Base-by-base conservation (phyloP, 2,113 vertebrate species). In the Acinonyx jubatus region DNA sequence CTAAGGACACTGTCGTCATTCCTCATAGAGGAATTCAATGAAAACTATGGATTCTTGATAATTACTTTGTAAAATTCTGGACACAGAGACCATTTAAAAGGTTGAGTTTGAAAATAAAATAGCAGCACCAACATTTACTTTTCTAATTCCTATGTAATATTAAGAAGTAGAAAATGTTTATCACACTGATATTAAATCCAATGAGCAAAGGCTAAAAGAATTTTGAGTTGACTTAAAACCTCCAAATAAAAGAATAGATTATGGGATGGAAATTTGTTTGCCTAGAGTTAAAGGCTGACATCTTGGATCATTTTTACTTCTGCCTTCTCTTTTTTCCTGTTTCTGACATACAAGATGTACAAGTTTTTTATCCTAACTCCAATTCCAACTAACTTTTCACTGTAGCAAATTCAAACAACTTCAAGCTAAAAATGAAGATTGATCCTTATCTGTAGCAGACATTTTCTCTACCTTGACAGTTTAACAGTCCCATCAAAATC, bases 21-120 rank as follows among this genome's bases (percentile, higher is more conserved):
- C 41, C 91, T 57, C 48, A 57, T 10, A 27, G 52, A n/a, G 50
- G 33, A 83, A 85, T 57, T 81, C 33, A 82, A 4, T 68, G 66
- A 71, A 93, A 95, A 86, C 5, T 71, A 29, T 12, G 4, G 71
- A 78, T 82, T 94, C 66, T 41, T 71, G 21, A 71, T 21, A 61
- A 88, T 50, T 25, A 65, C n/a, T 91, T 80, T 27, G 45, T 36
- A 55, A 74, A 96, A 82, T 68, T n/a, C 73, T 92, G 31, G 48
- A 69, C 63, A 88, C 3, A 66, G 7, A 78, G 63, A 61, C 29
- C 48, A 86, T 11, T 57, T n/a, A 36, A 79, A 92, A 85, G 36
- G 38, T 18, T 63, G 41, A 80, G 50, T 65, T 94, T 84, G 50
- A 83, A 95, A 96, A 78, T 50, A 84, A 93, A 89, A 57, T 29